These are phyloP conservation scores for Poecilia velifera DNA, from an alignment of 2,797 vertebrate genomes.

Conservation along the genomic window DNA sequence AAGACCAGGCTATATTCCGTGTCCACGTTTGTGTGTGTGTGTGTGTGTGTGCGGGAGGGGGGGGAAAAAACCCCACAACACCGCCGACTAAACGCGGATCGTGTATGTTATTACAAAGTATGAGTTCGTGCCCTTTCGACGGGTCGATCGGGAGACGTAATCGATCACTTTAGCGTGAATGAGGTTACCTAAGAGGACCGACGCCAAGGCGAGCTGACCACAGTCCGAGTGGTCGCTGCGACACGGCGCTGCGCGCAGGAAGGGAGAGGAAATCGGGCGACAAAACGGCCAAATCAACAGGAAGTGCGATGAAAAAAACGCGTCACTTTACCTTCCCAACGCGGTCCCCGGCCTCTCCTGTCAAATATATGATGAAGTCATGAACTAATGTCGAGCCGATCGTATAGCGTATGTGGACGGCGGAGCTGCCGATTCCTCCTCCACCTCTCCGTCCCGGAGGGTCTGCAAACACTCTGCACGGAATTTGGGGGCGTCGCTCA, in stretches of 20 bases:
- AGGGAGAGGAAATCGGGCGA: slow-evolving; percentile 49
- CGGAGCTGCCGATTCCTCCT: slow-evolving; percentile 84
- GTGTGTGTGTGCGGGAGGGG: no score
- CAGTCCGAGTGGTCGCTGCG: slow-evolving; percentile 83
- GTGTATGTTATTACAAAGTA: slow-evolving; percentile 7
- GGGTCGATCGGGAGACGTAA: slow-evolving; percentile 26
- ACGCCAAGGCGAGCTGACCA: slow-evolving; percentile 82
- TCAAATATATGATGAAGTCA: slow-evolving; percentile 67
- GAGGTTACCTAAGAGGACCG: slow-evolving; percentile 74
- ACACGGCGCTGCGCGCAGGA: slow-evolving; percentile 74
- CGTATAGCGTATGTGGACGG: slow-evolving; percentile 70
- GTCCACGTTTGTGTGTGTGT: slow-evolving; percentile 45
- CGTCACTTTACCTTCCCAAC: slow-evolving; percentile 59
- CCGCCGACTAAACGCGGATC: slow-evolving; percentile 33
- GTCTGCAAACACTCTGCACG: slow-evolving; percentile 91
- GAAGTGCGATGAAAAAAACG: slow-evolving; percentile 44
- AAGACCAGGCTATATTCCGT: slow-evolving; percentile 69
- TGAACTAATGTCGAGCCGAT: slow-evolving; percentile 72
- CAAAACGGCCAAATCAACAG: slow-evolving; percentile 46
- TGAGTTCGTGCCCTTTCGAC: neutral
- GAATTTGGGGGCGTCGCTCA: slow-evolving; percentile 93
- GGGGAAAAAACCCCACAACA: slow-evolving; percentile 23
- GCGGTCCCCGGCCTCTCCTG: slow-evolving; percentile 51
- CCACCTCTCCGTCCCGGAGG: slow-evolving; percentile 93
- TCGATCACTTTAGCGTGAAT: slow-evolving; percentile 53